Percentiles rank a stretch among this genome's conserved stretches.
Conservation (phyloP, 1,140 invertebrate genomes). For the Brachionus paranguensis region DNA sequence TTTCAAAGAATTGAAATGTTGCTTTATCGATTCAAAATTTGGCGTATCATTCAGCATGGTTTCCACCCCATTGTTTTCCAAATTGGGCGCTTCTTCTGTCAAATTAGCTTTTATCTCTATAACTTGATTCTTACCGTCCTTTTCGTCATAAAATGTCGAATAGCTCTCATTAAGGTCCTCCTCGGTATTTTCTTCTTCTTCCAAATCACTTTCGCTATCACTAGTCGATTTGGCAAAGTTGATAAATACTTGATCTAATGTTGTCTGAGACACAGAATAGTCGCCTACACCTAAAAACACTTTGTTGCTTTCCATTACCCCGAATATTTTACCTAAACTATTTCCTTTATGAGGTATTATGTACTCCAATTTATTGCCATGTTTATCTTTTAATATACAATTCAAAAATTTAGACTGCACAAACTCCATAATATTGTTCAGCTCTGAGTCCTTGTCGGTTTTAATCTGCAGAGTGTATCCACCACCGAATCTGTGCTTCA, state of each 20-base stretch:
- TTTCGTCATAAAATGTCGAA: neutral
- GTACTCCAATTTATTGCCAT: slow-evolving; percentile 39
- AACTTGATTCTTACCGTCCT: neutral
- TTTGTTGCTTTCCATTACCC: slow-evolving; percentile 61
- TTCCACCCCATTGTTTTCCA: neutral
- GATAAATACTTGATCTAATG: slow-evolving; percentile 63
- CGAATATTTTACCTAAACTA: slow-evolving; percentile 36
- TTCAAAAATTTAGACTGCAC: slow-evolving; percentile 4
- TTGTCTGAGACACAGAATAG: slow-evolving; percentile 77
- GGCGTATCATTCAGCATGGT: neutral
- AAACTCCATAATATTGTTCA: neutral
- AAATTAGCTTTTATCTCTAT: neutral
- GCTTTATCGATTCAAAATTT: slow-evolving; percentile 30
- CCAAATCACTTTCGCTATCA: neutral
- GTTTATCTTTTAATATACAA: slow-evolving; percentile 30
- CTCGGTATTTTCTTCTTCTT: neutral
- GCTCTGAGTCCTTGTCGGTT: neutral
- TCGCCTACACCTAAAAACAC: slow-evolving; percentile 67
- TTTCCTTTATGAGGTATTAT: slow-evolving; percentile 30
- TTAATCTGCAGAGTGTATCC: slow-evolving; percentile 31
- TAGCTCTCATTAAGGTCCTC: slow-evolving; percentile 7
- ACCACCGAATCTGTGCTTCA: slow-evolving; percentile 49
- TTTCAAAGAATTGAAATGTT: slow-evolving; percentile 39
- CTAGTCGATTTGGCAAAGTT: slow-evolving; percentile 26
- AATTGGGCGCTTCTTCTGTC: neutral